These are phyloP conservation scores for Drosophila setosimentum DNA, from an alignment of 2,888 invertebrate genomes.

Conservation along the genomic window DNA sequence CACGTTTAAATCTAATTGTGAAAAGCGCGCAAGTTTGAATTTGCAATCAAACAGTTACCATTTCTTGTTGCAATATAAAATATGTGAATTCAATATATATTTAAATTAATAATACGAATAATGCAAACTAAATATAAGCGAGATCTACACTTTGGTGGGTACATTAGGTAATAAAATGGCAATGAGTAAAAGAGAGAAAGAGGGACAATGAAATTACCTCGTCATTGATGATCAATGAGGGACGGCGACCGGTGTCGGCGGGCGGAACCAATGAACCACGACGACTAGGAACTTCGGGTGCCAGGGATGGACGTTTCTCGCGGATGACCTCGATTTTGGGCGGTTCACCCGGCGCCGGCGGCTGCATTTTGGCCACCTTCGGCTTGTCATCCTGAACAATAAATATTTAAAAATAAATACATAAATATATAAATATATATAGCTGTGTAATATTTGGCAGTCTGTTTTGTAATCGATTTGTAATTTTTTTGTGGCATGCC, in stretches of 20 bases:
- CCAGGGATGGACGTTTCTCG: slow-evolving; percentile 93
- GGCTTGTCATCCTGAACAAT: slow-evolving; percentile 82
- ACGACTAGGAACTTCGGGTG: slow-evolving; percentile 89
- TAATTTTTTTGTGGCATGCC: background rate
- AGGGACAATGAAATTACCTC: slow-evolving; percentile 89
- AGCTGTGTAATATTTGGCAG: background rate
- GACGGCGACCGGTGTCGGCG: slow-evolving; percentile 92
- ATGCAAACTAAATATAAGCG: background rate
- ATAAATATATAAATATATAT: background rate
- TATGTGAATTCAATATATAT: background rate
- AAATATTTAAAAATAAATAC: background rate
- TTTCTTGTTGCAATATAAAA: background rate
- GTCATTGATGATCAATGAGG: slow-evolving; percentile 96
- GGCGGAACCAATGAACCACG: slow-evolving; percentile 96
- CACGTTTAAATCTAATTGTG: background rate
- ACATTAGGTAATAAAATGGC: background rate
- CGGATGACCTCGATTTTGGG: slow-evolving; percentile 95
- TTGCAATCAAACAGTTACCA: background rate
- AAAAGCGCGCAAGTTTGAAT: background rate
- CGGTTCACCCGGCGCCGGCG: slow-evolving; percentile 87
- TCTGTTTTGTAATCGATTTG: background rate
- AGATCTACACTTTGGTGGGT: background rate
- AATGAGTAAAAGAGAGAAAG: background rate
- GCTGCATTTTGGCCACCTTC: slow-evolving; percentile 90
- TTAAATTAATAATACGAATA: background rate